Percentiles rank a stretch among this genome's conserved stretches.
Conservation (phyloP, 2,113 vertebrate species). For the Ovibos moschatus region DNA sequence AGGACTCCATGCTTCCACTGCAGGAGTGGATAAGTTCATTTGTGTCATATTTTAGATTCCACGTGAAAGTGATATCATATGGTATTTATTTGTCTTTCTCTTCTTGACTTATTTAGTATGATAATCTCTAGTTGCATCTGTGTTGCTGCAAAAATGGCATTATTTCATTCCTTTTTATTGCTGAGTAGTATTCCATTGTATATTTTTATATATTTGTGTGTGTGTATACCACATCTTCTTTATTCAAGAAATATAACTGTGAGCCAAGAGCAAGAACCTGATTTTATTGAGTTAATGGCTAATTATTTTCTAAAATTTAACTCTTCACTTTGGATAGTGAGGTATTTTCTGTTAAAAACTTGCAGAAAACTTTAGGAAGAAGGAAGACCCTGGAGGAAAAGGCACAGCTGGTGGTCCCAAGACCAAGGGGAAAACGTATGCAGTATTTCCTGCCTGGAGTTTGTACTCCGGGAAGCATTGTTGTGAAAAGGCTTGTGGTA, state of each 20-base stretch:
- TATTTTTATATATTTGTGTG: background rate
- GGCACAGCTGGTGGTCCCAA: background rate
- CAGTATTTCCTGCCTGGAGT: background rate
- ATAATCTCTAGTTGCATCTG: background rate
- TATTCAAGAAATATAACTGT: background rate
- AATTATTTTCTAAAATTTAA: background rate
- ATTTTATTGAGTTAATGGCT: background rate
- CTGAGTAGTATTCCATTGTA: background rate
- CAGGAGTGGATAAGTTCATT: background rate
- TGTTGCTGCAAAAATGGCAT: background rate
- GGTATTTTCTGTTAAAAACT: background rate
- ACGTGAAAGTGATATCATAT: background rate
- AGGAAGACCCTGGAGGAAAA: background rate
- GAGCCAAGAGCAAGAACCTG: background rate
- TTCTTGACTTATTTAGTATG: background rate
- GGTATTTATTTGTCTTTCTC: background rate
- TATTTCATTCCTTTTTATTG: background rate
- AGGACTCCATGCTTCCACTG: background rate
- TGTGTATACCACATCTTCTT: background rate
- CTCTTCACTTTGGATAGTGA: background rate
- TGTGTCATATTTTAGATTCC: background rate
- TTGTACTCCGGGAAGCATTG: background rate
- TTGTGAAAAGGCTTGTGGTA: conserved; percentile 7
- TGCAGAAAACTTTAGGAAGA: background rate
- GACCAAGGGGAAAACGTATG: background rate